Conservation (phyloP, 2,797 vertebrate species). For the Coregonus sp. region DNA sequence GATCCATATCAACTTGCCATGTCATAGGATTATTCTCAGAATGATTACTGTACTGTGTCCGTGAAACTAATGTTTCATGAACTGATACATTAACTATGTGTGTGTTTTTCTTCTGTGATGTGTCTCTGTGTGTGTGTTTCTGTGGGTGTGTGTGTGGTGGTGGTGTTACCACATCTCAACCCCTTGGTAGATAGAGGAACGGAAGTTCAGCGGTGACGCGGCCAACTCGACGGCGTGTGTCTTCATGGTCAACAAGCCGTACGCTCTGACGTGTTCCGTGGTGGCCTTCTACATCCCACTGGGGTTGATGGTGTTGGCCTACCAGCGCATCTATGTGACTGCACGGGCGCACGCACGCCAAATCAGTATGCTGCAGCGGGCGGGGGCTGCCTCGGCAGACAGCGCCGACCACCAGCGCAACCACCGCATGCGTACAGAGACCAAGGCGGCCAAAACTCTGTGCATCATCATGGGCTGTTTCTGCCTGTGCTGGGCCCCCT, state of each 20-base stretch:
- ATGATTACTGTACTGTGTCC: not conserved
- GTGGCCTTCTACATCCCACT: conserved; percentile 99
- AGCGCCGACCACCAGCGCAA: conserved; percentile 87
- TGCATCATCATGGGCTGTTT: conserved; percentile 99
- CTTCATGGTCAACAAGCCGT: conserved; percentile 99
- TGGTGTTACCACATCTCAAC: conserved; percentile 3
- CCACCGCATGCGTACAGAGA: conserved; percentile 95
- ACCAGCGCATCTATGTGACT: conserved; percentile 96
- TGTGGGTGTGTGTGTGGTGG: too few species aligned
- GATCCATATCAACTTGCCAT: not conserved
- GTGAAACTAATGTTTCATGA: not conserved
- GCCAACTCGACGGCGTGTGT: conserved; percentile 92
- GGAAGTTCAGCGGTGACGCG: conserved; percentile 78
- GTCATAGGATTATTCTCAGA: not conserved
- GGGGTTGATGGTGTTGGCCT: conserved; percentile 96
- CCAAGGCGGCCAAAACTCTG: conserved; percentile 96
- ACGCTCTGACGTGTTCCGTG: conserved; percentile 95
- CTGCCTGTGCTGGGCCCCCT: conserved; percentile 98
- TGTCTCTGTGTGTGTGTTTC: not conserved
- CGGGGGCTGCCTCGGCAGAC: conserved; percentile 75
- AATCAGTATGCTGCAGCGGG: conserved; percentile 90
- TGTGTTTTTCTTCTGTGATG: not conserved
- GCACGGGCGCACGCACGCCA: conserved; percentile 91
- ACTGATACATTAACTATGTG: not conserved
- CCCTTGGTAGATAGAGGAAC: conserved; percentile 83